A percentile compares a stretch with the other conserved stretches of the same genome.
Evolutionary conservation across 2,888 invertebrate species (phyloP).

Genomic region (Cantharis flavilabris): DNA sequence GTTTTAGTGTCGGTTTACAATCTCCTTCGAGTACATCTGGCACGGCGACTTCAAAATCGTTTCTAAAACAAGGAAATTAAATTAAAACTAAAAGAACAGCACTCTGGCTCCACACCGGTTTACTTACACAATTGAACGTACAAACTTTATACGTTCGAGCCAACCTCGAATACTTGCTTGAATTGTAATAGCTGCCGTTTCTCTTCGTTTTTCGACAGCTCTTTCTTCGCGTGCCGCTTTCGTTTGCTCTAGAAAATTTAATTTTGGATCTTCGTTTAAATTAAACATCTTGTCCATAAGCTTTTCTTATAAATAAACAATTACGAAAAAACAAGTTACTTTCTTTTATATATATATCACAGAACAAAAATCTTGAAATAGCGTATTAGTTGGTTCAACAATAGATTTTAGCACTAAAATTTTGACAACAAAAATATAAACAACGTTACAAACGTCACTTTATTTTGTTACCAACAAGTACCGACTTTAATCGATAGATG

Average conservation of each 20-base stretch:
- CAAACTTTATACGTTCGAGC: slow-evolving; percentile 69
- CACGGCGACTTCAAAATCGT: slow-evolving; percentile 77
- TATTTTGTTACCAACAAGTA: neutral
- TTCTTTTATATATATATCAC: neutral
- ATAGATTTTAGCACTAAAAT: neutral
- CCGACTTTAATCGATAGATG: neutral
- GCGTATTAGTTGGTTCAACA: neutral
- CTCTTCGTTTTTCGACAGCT: slow-evolving; percentile 80
- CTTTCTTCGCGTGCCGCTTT: slow-evolving; percentile 90
- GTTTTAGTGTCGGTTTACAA: slow-evolving; percentile 63
- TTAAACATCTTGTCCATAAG: slow-evolving; percentile 61
- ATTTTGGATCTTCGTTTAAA: slow-evolving; percentile 69
- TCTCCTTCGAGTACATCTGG: slow-evolving; percentile 59
- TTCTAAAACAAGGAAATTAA: slow-evolving; percentile 57
- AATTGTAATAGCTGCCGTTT: slow-evolving; percentile 73
- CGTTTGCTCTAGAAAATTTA: slow-evolving; percentile 84
- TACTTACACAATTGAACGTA: slow-evolving; percentile 72
- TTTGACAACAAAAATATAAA: neutral
- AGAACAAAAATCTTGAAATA: neutral
- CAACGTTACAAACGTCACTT: neutral
- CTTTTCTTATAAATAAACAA: slow-evolving; percentile 1
- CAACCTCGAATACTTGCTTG: slow-evolving; percentile 79
- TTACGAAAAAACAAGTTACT: neutral
- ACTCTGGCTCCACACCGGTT: slow-evolving; percentile 43
- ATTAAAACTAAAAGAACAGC: neutral